phyloP scores from a whole-genome alignment of 2,113 vertebrate species.

The Gadus chalcogrammus region DNA sequence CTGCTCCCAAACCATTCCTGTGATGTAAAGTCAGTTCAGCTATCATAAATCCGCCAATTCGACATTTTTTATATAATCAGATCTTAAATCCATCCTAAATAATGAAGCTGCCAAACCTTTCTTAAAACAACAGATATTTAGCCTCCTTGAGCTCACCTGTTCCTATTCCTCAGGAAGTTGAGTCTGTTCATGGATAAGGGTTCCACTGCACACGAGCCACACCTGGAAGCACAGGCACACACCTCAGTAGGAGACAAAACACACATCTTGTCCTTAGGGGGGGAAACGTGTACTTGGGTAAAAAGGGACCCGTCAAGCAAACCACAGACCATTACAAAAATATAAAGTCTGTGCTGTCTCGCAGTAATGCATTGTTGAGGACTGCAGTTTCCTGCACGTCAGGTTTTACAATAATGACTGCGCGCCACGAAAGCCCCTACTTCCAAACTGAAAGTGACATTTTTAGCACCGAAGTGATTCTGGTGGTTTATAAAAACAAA shows the following conservation, averaged over 20 bases:
- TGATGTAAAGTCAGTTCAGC: neutral
- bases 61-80: neutral
- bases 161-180: conserved; percentile 85
- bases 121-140: neutral
- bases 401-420: too few relatives aligned
- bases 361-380: too few relatives aligned
- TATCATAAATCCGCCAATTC: neutral
- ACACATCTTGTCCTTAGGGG: too few relatives aligned
- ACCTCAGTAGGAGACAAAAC: neutral
- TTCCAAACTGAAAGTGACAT: too few relatives aligned
- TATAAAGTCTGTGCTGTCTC: neutral
- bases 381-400: too few relatives aligned
- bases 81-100: neutral
- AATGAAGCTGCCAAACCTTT: neutral
- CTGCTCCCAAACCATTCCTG: conserved; percentile 84
- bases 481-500: too few relatives aligned
- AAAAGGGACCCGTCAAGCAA: too few relatives aligned
- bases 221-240: conserved; percentile 67
- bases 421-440: too few relatives aligned
- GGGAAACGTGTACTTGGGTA: neutral
- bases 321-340: neutral
- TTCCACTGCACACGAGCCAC: conserved; percentile 82
- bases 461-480: too few relatives aligned
- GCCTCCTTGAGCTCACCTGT: conserved; percentile 74
- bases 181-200: conserved; percentile 85